Conservation (phyloP, 2,888 invertebrate genomes). For the Ormyrus pomaceus region DNA sequence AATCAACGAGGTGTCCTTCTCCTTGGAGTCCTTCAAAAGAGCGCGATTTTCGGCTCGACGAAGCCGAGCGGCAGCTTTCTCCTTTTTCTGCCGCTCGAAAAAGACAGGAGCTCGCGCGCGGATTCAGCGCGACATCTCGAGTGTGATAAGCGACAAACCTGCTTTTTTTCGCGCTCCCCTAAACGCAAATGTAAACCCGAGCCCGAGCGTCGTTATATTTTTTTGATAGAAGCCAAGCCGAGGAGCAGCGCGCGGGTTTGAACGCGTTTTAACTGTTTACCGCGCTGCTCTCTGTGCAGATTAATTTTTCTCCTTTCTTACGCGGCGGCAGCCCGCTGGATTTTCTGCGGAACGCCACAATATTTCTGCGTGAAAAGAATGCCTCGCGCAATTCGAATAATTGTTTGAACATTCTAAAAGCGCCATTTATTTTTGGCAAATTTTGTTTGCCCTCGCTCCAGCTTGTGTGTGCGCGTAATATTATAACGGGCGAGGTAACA, state of each 20-base stretch:
- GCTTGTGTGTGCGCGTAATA: too few species aligned
- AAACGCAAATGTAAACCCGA: constrained; percentile 32
- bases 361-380: neutral
- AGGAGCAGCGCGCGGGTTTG: neutral
- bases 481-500: too few species aligned
- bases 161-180: constrained; percentile 39
- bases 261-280: constrained; percentile 10
- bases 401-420: neutral
- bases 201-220: constrained; percentile 44
- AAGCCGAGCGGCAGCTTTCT: constrained; percentile 38
- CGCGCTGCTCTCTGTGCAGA: neutral
- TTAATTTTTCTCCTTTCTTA: constrained; percentile 24
- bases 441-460: too few species aligned
- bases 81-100: constrained; percentile 55
- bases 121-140: constrained; percentile 53
- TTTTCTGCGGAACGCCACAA: neutral
- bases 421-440: too few species aligned
- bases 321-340: neutral
- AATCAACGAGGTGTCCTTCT: constrained; percentile 59
- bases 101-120: constrained; percentile 31
- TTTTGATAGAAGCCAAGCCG: constrained; percentile 18
- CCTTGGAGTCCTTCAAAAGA: constrained; percentile 55
- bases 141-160: constrained; percentile 43
- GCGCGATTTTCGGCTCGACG: constrained; percentile 65
- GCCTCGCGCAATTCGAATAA: neutral